A percentile compares a stretch with the other conserved stretches of the same genome.
Evolutionary conservation across 1,140 invertebrate genomes (phyloP).

Genomic region (Drosophila repleta): DNA sequence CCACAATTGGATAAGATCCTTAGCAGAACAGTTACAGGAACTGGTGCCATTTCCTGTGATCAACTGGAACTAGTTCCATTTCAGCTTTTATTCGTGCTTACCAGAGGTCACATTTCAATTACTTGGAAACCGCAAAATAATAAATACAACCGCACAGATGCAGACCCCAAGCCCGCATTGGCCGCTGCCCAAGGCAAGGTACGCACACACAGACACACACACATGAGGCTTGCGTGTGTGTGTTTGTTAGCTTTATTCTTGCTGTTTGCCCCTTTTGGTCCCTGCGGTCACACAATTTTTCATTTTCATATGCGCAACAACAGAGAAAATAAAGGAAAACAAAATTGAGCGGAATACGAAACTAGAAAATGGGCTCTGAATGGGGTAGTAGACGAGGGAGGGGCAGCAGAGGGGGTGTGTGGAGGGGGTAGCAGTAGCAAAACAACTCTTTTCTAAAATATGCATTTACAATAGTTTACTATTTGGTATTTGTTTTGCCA

Average conservation of each 20-base stretch:
- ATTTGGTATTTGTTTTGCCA: conserved; percentile 43
- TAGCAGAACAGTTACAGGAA: neutral
- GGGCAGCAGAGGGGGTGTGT: neutral
- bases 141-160: conserved; percentile 4
- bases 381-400: too few species aligned
- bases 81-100: neutral
- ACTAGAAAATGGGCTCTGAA: neutral
- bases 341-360: conserved; percentile 16
- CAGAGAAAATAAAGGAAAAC: conserved; percentile 26
- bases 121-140: neutral
- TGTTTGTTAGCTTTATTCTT: conserved; percentile 23
- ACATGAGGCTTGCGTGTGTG: neutral
- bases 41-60: neutral
- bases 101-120: conserved; percentile 56
- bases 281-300: conserved; percentile 78
- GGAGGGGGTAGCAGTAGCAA: neutral
- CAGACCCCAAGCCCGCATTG: neutral
- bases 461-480: conserved; percentile 76
- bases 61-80: conserved; percentile 4
- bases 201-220: neutral
- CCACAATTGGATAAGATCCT: neutral
- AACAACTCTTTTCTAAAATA: conserved; percentile 46
- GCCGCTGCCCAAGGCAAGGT: neutral
- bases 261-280: conserved; percentile 64
- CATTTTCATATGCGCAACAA: conserved; percentile 70